Base-by-base conservation (phyloP, 1,140 invertebrate species). In the Neelides sp. region DNA sequence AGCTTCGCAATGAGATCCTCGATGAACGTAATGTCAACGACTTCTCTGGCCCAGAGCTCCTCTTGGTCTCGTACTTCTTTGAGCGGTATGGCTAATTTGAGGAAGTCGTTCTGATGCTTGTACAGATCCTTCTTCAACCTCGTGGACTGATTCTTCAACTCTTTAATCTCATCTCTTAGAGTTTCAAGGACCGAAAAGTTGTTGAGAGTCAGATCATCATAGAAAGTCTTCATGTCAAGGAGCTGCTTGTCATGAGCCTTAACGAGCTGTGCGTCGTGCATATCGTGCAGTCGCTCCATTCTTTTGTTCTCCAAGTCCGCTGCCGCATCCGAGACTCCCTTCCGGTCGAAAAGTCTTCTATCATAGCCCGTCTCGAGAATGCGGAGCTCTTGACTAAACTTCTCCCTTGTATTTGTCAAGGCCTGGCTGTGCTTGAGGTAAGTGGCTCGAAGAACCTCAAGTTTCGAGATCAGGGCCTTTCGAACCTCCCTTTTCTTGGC, bases 401-500 rank as follows among this genome's bases (percentile, higher is more conserved):
- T 19, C 19, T 37, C 17, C 3, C 35, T 20, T 3, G 40, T 22
- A 12, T 48, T 23, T 2, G 50, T 39, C 2, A 52, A 24, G 3
- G 10, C 10, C 27, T 47, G 34, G 15, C 23, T 30, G 23, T 52
- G 50, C 7, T 7, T 35, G 19, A 30, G 47, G 19, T 44, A 28
- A 8, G 47, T 26, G 17, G 43, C 50, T 22, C 50, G 42, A 19
- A 52, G 24, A 17, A 52, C 40, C 47, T 46, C 41, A 27, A 39
- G 47, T 17, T 39, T 47, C 3, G 42, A 32, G 12, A 44, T 35
- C 15, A 37, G 50, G 24, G 50, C 43, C 40, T 27, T 22, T 7
- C 50, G 50, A 19, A 52, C 24, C 24, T 47, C 32, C 22, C 28
- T 48, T 34, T 48, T 53, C 27, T 48, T 47, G 22, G 20, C 19